Evolutionary conservation across 2,888 invertebrate species (phyloP).

Genomic region (Heliconius cydno): DNA sequence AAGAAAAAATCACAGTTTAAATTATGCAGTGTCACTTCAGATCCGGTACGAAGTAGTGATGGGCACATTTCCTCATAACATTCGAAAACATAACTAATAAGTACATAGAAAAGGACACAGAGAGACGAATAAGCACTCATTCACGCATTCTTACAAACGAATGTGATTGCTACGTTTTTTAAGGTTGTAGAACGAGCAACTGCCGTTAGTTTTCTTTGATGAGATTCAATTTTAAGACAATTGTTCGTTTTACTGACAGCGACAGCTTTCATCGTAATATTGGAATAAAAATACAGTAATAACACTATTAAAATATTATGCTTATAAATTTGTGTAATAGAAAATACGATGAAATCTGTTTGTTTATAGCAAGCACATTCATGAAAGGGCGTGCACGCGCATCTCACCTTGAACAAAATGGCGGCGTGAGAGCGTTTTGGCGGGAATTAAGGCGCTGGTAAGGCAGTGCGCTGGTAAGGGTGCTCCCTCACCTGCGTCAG

Average conservation of each 20-base stretch:
- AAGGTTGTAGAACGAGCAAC: constrained; percentile 51
- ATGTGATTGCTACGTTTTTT: constrained; percentile 48
- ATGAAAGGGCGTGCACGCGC: constrained; percentile 68
- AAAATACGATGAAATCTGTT: constrained; percentile 9
- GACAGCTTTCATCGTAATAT: constrained; percentile 21
- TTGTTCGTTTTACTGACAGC: constrained; percentile 31
- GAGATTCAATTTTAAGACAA: constrained; percentile 37
- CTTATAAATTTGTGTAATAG: not conserved
- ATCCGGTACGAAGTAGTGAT: constrained; percentile 75
- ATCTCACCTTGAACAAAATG: constrained; percentile 84
- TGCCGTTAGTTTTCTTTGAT: constrained; percentile 41
- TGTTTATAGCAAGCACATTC: constrained; percentile 61
- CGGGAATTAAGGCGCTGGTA: constrained; percentile 88
- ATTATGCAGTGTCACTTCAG: constrained; percentile 83
- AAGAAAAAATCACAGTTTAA: constrained; percentile 82
- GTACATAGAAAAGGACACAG: constrained; percentile 78
- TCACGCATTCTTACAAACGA: constrained; percentile 68
- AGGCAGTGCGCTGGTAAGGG: constrained; percentile 96
- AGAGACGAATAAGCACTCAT: constrained; percentile 79
- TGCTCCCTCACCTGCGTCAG: constrained; percentile 96
- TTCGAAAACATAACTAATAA: constrained; percentile 77
- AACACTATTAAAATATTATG: not conserved
- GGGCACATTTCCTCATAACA: constrained; percentile 68
- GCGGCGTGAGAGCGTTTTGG: constrained; percentile 80
- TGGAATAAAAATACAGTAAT: not conserved